Evolutionary conservation across 2,888 invertebrate species (phyloP).

Genomic region (Xestia rhomboidea): DNA sequence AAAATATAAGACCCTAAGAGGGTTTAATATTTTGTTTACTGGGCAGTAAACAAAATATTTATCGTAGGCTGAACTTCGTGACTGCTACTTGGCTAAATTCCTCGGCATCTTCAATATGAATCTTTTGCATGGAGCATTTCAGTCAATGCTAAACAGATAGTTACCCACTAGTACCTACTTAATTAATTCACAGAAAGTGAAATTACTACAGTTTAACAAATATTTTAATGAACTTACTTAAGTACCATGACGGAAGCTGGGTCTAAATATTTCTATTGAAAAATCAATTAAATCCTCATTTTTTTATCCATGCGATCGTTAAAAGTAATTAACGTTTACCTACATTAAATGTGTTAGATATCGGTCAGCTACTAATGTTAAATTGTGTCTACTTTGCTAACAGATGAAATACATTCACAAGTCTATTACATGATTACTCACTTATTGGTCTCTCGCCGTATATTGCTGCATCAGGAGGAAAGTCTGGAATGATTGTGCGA

Average conservation of each 20-base stretch:
- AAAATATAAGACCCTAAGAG: too few species aligned
- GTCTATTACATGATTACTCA: conserved; percentile 72
- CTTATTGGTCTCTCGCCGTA: conserved; percentile 83
- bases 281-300: conserved; percentile 38
- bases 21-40: too few species aligned
- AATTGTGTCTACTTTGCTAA: too few species aligned
- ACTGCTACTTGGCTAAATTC: too few species aligned
- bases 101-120: neutral
- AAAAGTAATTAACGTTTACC: conserved; percentile 18
- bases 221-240: conserved; percentile 37
- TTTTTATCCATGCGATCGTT: conserved; percentile 21
- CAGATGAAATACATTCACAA: too few species aligned
- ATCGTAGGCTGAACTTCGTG: too few species aligned
- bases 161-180: too few species aligned
- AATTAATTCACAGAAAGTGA: neutral
- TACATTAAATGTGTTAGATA: neutral
- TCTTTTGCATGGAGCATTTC: neutral
- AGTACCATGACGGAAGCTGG: conserved; percentile 8
- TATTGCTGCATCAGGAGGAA: conserved; percentile 73
- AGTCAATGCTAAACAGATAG: neutral
- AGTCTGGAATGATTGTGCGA: conserved; percentile 78
- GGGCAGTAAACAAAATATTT: too few species aligned
- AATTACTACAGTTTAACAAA: conserved; percentile 1
- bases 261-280: neutral
- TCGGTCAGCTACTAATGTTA: conserved; percentile 10